phyloP scores from a whole-genome alignment of 2,888 invertebrate genomes.

The Chymomyza fuscimana region DNA sequence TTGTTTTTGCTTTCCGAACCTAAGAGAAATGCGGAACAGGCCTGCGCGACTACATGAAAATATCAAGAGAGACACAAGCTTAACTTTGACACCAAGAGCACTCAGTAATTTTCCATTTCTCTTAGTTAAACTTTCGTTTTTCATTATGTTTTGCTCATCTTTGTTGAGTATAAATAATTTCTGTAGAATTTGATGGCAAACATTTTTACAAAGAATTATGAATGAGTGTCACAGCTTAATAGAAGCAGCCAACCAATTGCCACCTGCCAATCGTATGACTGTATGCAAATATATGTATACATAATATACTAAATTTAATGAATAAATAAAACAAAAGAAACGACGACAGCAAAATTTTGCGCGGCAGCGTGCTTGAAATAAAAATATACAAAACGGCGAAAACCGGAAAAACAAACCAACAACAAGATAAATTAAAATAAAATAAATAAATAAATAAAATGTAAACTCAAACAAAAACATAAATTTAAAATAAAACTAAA shows the following conservation, averaged over 20 bases:
- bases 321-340: not conserved
- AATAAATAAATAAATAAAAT: slow-evolving; percentile 2
- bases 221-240: slow-evolving; percentile 41
- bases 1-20: too few relatives aligned
- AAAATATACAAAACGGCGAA: not conserved
- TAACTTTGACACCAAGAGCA: too few relatives aligned
- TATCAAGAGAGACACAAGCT: too few relatives aligned
- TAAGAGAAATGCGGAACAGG: too few relatives aligned
- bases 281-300: not conserved
- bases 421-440: not conserved
- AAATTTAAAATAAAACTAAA: not conserved
- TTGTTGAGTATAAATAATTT: not conserved
- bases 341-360: not conserved
- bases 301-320: not conserved
- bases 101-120: too few relatives aligned
- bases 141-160: not conserved
- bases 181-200: not conserved
- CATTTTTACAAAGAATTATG: slow-evolving; percentile 55
- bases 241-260: not conserved
- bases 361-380: too few relatives aligned
- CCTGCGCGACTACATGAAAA: too few relatives aligned
- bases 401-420: not conserved
- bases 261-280: not conserved
- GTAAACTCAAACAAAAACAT: not conserved
- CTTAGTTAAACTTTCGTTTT: too few relatives aligned